These are phyloP conservation scores for Girardinichthys multiradiatus DNA, from an alignment of 2,113 vertebrate species.

Conservation along the genomic window DNA sequence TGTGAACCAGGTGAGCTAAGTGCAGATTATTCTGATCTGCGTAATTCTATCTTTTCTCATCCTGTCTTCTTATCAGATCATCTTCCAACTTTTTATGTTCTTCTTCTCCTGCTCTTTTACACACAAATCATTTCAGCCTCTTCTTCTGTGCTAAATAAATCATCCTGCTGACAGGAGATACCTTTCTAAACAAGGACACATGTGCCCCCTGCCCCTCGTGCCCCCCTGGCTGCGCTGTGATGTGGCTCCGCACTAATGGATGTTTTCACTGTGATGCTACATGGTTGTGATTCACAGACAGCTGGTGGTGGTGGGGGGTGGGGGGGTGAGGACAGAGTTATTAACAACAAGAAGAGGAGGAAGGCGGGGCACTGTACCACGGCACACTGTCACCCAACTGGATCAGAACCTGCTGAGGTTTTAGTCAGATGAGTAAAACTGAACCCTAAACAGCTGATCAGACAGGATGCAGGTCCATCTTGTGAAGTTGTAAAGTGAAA, in stretches of 20 bases:
- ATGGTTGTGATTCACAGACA: constrained; percentile 53
- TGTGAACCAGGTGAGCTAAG: constrained; percentile 52
- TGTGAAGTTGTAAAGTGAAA: no score
- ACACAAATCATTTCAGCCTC: constrained; percentile 56
- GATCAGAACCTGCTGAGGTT: constrained; percentile 2
- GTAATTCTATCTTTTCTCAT: constrained; percentile 63
- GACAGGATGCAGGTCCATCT: no score
- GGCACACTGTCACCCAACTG: not conserved
- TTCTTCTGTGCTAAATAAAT: constrained; percentile 54
- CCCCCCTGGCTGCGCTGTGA: constrained; percentile 54
- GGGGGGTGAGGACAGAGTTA: not conserved
- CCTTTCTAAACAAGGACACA: constrained; percentile 53
- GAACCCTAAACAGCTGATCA: no score
- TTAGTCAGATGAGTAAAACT: no score
- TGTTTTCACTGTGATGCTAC: constrained; percentile 74
- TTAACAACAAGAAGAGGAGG: constrained; percentile 2
- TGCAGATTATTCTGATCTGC: constrained; percentile 53
- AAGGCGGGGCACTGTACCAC: not conserved
- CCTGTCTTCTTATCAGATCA: constrained; percentile 47
- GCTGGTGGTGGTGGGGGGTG: constrained; percentile 9
- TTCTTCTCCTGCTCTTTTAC: constrained; percentile 51
- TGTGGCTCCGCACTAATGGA: constrained; percentile 66
- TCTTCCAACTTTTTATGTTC: constrained; percentile 51
- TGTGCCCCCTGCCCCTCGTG: constrained; percentile 17
- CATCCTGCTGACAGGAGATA: constrained; percentile 50